phyloP scores from a whole-genome alignment of 2,888 invertebrate genomes.

The Coelinius sp. region DNA sequence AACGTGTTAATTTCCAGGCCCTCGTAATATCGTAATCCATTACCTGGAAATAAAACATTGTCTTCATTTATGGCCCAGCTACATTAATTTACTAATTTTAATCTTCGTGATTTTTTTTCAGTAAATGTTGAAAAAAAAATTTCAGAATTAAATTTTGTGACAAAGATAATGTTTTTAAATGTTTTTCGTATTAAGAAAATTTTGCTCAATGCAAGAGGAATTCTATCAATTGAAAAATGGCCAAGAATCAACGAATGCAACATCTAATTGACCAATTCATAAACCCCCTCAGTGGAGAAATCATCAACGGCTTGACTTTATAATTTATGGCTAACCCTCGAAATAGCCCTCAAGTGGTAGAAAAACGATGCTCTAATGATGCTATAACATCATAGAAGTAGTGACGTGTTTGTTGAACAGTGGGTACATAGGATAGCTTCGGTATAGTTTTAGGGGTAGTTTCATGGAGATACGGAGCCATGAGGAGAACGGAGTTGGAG shows the following conservation, averaged over 20 bases:
- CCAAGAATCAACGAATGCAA: not conserved
- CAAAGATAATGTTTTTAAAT: too few relatives aligned
- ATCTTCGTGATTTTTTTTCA: too few relatives aligned
- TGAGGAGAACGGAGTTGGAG: constrained; percentile 59
- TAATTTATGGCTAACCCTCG: constrained; percentile 37
- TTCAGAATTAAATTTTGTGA: too few relatives aligned
- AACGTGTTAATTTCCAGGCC: constrained; percentile 49
- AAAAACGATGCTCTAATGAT: constrained; percentile 31
- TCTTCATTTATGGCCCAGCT: not conserved
- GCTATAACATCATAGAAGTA: constrained; percentile 39
- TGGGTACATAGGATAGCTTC: constrained; percentile 59
- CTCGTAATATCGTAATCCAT: constrained; percentile 48
- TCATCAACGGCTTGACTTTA: not conserved
- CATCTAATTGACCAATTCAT: not conserved
- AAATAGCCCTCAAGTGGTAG: constrained; percentile 25
- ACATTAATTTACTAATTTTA: too few relatives aligned
- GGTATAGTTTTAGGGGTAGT: constrained; percentile 67
- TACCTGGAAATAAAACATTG: constrained; percentile 40
- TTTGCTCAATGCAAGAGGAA: not conserved
- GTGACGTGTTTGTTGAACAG: constrained; percentile 56
- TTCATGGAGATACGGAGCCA: constrained; percentile 47
- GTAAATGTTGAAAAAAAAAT: too few relatives aligned
- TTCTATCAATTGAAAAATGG: not conserved
- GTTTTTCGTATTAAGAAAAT: too few relatives aligned
- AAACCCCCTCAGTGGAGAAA: not conserved